A percentile compares a stretch with the other conserved stretches of the same genome.
Evolutionary conservation across 2,113 vertebrate species (phyloP).

Genomic region (Neogobius melanostomus): DNA sequence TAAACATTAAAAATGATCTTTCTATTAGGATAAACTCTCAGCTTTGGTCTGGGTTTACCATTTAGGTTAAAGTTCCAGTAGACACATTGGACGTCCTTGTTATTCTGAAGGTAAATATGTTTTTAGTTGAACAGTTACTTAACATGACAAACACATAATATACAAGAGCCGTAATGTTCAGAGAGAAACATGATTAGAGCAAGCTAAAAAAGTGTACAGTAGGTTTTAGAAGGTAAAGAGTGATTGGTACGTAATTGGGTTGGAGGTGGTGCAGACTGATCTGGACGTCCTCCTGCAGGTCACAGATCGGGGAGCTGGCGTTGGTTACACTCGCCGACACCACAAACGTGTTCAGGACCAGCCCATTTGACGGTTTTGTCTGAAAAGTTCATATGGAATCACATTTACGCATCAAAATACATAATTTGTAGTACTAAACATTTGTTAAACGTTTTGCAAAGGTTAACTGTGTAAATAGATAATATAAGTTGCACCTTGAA

Average conservation of each 20-base stretch:
- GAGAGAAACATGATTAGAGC: too few relatives aligned
- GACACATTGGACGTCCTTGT: conserved; percentile 72
- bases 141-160: neutral
- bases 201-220: too few relatives aligned
- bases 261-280: conserved; percentile 79
- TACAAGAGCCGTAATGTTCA: too few relatives aligned
- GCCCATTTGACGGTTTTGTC: conserved; percentile 40
- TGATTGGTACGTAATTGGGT: conserved; percentile 70
- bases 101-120: conserved; percentile 40
- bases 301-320: conserved; percentile 66
- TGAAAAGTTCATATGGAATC: conserved; percentile 48
- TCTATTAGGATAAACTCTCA: neutral
- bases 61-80: conserved; percentile 89
- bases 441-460: too few relatives aligned
- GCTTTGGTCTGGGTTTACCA: conserved; percentile 57
- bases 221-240: neutral
- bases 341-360: conserved; percentile 81
- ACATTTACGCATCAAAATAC: neutral
- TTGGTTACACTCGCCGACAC: conserved; percentile 87
- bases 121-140: neutral
- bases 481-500: conserved; percentile 74
- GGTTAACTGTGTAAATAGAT: too few relatives aligned
- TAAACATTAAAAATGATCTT: neutral
- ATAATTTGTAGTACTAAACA: neutral
- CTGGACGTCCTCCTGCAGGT: conserved; percentile 78